Evolutionary conservation across 2,888 invertebrate genomes (phyloP).

Genomic region (Ectemnius continuus): DNA sequence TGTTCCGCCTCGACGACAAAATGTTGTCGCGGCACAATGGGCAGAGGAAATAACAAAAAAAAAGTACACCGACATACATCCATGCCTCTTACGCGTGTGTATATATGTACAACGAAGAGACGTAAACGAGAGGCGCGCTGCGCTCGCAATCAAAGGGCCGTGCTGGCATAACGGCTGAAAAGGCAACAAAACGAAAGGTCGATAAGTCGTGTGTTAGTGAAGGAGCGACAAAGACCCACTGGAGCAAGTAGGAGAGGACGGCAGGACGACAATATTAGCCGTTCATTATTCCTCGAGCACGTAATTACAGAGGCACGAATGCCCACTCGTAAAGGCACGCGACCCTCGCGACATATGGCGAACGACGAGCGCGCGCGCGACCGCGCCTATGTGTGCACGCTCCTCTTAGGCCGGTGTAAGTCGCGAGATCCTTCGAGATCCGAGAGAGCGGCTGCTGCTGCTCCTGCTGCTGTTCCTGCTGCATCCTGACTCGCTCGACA

Average conservation of each 20-base stretch:
- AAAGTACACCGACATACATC: neutral
- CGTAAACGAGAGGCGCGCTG: constrained; percentile 14
- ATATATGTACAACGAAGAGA: constrained; percentile 14
- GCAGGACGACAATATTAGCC: constrained; percentile 73
- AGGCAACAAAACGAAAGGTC: constrained; percentile 73
- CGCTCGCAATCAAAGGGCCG: constrained; percentile 56
- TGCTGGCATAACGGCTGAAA: constrained; percentile 60
- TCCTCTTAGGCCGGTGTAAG: constrained; percentile 30
- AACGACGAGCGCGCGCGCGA: constrained; percentile 45
- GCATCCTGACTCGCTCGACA: constrained; percentile 32
- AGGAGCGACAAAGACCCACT: constrained; percentile 18
- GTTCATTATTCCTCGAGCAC: constrained; percentile 74
- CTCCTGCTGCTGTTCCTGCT: too few species aligned
- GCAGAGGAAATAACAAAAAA: constrained; percentile 47
- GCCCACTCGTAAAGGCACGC: constrained; percentile 75
- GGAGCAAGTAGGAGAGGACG: constrained; percentile 25
- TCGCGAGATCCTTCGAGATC: constrained; percentile 55
- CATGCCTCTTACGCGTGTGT: constrained; percentile 19
- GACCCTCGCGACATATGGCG: constrained; percentile 73
- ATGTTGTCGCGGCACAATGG: constrained; percentile 55
- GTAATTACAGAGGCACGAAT: constrained; percentile 69
- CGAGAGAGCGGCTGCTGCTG: constrained; percentile 30
- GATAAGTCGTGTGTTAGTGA: constrained; percentile 68
- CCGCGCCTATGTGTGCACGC: neutral
- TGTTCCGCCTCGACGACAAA: constrained; percentile 55